Conservation (phyloP, 2,797 vertebrate genomes). For the Phoeniculus purpureus region DNA sequence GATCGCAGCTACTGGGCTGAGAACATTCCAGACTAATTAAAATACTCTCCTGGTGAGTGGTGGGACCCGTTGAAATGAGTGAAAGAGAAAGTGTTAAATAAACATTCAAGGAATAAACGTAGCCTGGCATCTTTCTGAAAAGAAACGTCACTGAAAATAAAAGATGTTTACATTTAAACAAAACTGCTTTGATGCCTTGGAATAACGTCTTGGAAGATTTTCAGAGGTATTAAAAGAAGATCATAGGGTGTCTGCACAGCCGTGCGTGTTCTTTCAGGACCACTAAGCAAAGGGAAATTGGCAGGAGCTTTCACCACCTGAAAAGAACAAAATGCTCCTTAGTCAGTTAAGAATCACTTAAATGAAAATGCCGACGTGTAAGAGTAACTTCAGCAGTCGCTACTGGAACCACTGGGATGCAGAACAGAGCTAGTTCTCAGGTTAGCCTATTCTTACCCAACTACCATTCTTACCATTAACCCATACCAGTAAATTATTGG, state of each 20-base stretch:
- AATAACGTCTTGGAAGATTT: conserved; percentile 47
- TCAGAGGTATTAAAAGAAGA: conserved; percentile 30
- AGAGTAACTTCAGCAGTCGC: neutral
- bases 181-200: conserved; percentile 9
- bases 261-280: too few relatives aligned
- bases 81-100: neutral
- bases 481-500: neutral
- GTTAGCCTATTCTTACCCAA: neutral
- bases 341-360: neutral
- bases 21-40: neutral
- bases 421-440: neutral
- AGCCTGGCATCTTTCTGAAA: neutral
- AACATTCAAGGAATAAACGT: neutral
- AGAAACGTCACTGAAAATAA: neutral
- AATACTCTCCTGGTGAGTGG: neutral
- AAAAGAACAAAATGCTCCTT: neutral
- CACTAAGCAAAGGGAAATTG: neutral
- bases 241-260: neutral
- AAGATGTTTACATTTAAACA: conserved; percentile 8
- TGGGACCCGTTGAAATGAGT: neutral
- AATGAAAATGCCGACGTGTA: neutral
- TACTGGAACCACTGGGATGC: neutral
- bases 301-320: neutral
- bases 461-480: neutral
- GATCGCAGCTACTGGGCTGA: neutral